Conservation (phyloP, 53 echinoderm and acorn worm genomes). For the Zoroaster sp. region DNA sequence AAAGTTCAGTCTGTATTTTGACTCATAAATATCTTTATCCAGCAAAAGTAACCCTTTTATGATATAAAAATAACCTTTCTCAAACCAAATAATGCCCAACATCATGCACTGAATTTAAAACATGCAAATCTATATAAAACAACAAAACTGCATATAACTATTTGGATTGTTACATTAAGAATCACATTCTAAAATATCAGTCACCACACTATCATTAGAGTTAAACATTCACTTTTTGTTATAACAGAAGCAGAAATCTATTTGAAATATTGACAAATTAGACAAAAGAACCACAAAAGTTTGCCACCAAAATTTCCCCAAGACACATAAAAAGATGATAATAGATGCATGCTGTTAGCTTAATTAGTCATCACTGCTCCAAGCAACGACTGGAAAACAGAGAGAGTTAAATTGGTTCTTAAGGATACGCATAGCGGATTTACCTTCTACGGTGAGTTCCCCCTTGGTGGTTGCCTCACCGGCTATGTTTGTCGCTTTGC, state of each 20-base stretch:
- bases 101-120: neutral
- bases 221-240: neutral
- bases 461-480: constrained; percentile 81
- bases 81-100: neutral
- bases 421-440: constrained; percentile 62
- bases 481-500: constrained; percentile 81
- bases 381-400: constrained; percentile 24
- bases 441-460: constrained; percentile 92
- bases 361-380: neutral
- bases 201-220: neutral
- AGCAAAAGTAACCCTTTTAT: no score
- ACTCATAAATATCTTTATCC: no score
- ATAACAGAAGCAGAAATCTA: neutral
- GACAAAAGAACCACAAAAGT: neutral
- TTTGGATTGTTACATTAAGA: neutral
- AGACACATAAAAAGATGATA: neutral
- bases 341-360: constrained; percentile 35
- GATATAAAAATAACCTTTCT: neutral
- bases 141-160: neutral
- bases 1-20: no score
- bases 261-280: neutral
- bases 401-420: constrained; percentile 41
- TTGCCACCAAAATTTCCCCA: neutral
- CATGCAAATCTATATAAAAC: neutral
- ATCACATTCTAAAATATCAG: neutral